Evolutionary conservation across 2,888 invertebrate genomes (phyloP).

Genomic region (Pyralis farinalis): DNA sequence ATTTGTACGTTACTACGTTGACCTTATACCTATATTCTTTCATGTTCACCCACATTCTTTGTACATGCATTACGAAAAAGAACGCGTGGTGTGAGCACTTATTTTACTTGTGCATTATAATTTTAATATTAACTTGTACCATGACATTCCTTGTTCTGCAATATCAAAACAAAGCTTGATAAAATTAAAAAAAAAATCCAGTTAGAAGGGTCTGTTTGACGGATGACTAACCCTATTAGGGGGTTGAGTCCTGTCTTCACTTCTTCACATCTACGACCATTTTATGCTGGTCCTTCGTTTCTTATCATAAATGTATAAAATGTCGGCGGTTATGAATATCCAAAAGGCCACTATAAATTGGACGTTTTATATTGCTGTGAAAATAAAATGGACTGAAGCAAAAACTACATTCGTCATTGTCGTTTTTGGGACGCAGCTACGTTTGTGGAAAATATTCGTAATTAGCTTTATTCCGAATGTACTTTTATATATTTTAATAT

Average conservation of each 20-base stretch:
- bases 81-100: no score
- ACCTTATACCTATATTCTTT: no score
- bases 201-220: conserved; percentile 19
- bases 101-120: no score
- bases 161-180: not conserved
- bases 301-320: not conserved
- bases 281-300: conserved; percentile 4
- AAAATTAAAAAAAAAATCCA: conserved; percentile 2
- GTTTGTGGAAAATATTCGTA: no score
- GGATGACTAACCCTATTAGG: conserved; percentile 29
- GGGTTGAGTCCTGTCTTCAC: conserved; percentile 22
- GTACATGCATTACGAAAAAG: no score
- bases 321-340: not conserved
- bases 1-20: no score
- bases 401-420: conserved; percentile 8
- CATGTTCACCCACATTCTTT: no score
- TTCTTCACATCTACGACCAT: conserved; percentile 16
- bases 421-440: no score
- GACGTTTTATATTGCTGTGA: conserved; percentile 8
- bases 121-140: no score
- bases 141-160: no score
- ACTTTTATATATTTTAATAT: no score
- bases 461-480: no score
- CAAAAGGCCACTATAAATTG: conserved; percentile 3
- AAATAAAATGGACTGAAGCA: conserved; percentile 4